Percentiles rank a stretch among this genome's conserved stretches.
phyloP scores from a whole-genome alignment of 2,113 vertebrate species.

The Motacilla tschutschensis region DNA sequence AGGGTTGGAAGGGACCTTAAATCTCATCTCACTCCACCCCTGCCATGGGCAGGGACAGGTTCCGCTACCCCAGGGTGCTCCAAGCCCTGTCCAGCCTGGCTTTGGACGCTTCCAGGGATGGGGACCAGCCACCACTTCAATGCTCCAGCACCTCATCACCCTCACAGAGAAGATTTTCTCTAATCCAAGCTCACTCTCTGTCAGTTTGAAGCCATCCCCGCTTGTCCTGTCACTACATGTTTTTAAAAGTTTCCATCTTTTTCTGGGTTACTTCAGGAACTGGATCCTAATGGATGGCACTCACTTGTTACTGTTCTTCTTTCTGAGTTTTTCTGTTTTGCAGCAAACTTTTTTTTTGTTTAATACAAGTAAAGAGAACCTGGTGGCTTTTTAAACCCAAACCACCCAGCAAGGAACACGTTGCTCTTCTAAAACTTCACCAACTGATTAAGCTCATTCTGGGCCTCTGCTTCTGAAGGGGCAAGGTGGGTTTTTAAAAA shows the following conservation, averaged over 20 bases:
- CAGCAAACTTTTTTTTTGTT: neutral
- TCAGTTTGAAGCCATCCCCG: neutral
- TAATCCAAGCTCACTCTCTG: neutral
- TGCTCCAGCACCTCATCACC: neutral
- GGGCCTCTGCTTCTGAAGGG: neutral
- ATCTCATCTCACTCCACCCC: neutral
- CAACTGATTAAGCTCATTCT: neutral
- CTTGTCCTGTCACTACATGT: neutral
- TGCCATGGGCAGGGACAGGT: neutral
- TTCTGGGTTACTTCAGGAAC: too few relatives aligned
- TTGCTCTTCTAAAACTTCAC: neutral
- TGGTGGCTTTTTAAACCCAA: neutral
- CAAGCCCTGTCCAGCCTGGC: accelerated
- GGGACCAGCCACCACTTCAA: neutral
- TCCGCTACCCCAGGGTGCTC: accelerated
- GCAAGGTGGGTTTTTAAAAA: neutral
- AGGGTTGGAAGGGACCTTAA: neutral
- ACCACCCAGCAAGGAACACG: neutral
- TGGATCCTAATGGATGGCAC: neutral
- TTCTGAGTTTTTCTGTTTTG: neutral
- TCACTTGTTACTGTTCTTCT: neutral
- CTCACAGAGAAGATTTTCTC: neutral
- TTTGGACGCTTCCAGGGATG: neutral
- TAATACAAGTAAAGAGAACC: neutral
- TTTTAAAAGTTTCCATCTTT: neutral